These are phyloP conservation scores for Mycetomoellerius zeteki DNA, from an alignment of 1,140 invertebrate genomes.

Conservation along the genomic window DNA sequence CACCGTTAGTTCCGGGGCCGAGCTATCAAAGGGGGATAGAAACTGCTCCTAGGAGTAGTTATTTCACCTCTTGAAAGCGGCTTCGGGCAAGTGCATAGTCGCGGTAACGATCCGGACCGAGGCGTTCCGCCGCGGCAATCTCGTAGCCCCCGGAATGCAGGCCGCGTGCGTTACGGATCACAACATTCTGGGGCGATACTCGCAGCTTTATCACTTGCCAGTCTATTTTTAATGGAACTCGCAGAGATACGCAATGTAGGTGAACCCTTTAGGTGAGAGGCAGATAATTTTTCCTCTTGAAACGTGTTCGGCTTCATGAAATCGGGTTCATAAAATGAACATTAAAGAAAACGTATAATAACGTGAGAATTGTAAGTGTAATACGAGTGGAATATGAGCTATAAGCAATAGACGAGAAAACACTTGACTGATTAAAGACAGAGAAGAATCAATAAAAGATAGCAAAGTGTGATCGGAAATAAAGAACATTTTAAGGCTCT, in stretches of 20 bases:
- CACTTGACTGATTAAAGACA: too few species aligned
- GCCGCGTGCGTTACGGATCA: conserved; percentile 21
- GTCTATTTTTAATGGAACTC: conserved; percentile 1
- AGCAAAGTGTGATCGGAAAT: too few species aligned
- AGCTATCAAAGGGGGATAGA: conserved; percentile 73
- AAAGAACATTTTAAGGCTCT: too few species aligned
- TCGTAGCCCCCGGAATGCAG: conserved; percentile 35
- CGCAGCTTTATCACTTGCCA: conserved; percentile 19
- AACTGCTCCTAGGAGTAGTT: conserved; percentile 76
- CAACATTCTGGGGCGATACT: conserved; percentile 26
- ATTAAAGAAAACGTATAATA: background rate
- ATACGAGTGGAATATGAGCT: too few species aligned
- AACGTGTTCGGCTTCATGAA: background rate
- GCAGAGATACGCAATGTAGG: background rate
- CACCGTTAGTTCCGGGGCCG: conserved; percentile 71
- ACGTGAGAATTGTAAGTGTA: background rate
- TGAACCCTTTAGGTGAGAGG: background rate
- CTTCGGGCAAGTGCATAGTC: conserved; percentile 73
- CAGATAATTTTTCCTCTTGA: background rate
- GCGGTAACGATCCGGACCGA: conserved; percentile 64
- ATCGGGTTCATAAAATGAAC: background rate
- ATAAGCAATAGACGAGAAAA: too few species aligned
- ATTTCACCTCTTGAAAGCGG: conserved; percentile 74
- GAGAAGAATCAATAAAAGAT: too few species aligned
- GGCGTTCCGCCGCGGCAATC: conserved; percentile 68